phyloP scores from a whole-genome alignment of 2,888 invertebrate genomes.

The Cryptocheilus praepositus region DNA sequence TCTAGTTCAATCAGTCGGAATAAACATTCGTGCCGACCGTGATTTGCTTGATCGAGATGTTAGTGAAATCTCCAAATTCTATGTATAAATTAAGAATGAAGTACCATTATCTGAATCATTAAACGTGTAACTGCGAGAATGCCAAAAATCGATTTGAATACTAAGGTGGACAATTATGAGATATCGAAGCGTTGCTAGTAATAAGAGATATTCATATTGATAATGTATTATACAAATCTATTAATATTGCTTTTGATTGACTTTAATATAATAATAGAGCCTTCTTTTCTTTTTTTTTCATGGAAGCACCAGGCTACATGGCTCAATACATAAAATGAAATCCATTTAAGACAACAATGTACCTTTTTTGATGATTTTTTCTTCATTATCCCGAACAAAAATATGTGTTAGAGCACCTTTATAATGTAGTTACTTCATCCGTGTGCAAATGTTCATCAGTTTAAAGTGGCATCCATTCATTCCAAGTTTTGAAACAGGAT shows the following conservation, averaged over 20 bases:
- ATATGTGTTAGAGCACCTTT: background rate
- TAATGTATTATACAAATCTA: constrained; percentile 18
- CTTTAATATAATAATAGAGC: constrained; percentile 5
- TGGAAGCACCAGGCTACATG: constrained; percentile 6
- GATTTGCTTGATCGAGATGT: too few relatives aligned
- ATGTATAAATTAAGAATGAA: constrained; percentile 2
- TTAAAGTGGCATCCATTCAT: background rate
- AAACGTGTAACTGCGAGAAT: background rate
- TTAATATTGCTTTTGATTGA: constrained; percentile 26
- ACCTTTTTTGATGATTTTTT: background rate
- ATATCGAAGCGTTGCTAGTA: too few relatives aligned
- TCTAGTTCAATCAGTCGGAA: background rate
- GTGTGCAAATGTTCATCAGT: background rate
- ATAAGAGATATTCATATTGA: too few relatives aligned
- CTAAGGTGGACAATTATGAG: background rate
- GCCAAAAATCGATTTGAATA: background rate
- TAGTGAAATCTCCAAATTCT: background rate
- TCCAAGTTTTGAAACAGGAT: background rate
- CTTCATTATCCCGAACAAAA: background rate
- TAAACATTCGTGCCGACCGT: too few relatives aligned
- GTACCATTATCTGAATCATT: background rate
- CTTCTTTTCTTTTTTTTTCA: background rate
- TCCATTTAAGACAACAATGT: constrained; percentile 8
- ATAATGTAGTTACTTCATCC: background rate
- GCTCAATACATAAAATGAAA: background rate